Evolutionary conservation across 2,888 invertebrate genomes (phyloP).

Genomic region (Lampropteryx suffumata): DNA sequence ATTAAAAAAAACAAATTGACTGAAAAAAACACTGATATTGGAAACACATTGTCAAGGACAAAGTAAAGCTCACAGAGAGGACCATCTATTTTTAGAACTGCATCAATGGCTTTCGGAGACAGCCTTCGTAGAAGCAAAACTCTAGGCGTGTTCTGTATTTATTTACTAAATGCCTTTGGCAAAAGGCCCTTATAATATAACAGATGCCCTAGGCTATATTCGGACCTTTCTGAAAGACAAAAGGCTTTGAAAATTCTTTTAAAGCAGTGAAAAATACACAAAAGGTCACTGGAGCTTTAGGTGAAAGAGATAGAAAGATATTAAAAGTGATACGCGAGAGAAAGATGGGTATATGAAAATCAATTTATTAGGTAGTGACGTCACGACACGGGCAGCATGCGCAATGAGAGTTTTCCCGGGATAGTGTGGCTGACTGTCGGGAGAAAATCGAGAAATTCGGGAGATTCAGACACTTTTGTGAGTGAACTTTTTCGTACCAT

Average conservation of each 20-base stretch:
- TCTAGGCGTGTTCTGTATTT: constrained; percentile 15
- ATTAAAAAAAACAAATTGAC: too few relatives aligned
- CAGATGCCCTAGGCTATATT: constrained; percentile 54
- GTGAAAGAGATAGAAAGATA: constrained; percentile 56
- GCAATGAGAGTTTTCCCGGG: constrained; percentile 64
- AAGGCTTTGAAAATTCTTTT: constrained; percentile 70
- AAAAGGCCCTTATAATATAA: constrained; percentile 52
- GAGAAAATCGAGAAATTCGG: constrained; percentile 31
- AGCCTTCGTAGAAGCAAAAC: constrained; percentile 24
- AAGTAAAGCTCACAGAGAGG: constrained; percentile 21
- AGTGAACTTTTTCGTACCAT: too few relatives aligned
- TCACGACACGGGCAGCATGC: constrained; percentile 72
- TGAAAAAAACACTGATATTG: background rate
- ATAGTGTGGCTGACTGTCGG: constrained; percentile 56
- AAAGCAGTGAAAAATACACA: constrained; percentile 72
- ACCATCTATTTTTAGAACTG: constrained; percentile 31
- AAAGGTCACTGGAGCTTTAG: constrained; percentile 76
- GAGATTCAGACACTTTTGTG: background rate
- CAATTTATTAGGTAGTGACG: constrained; percentile 83
- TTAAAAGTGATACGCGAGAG: constrained; percentile 36
- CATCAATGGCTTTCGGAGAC: constrained; percentile 18
- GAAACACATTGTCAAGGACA: constrained; percentile 22
- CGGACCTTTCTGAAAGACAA: constrained; percentile 68
- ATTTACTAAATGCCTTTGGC: constrained; percentile 27
- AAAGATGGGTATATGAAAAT: constrained; percentile 73